Evolutionary conservation across 2,113 vertebrate genomes (phyloP), one percentile per base, ranked within the genome.

Genomic region (Bufo gargarizans): DNA sequence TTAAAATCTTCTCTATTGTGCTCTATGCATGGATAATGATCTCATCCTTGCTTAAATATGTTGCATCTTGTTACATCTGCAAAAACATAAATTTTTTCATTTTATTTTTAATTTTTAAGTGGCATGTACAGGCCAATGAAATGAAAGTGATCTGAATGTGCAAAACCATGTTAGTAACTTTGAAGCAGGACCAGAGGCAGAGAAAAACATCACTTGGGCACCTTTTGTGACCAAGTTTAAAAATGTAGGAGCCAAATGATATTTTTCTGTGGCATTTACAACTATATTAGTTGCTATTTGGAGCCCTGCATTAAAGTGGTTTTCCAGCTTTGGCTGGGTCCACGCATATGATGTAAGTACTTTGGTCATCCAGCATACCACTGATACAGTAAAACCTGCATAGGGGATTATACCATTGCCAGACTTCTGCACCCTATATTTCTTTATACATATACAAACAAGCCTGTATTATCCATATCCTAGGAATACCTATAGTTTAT

Each of bases 91-190:
- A 1, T 33, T 33, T 33, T 3, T 61, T 59, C 4, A 14, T 59
- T 0, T 59, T 10, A 0, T 12, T 59, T 10, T 10, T 12, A 4
- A 1, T 61, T 81, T 81, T 2, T 33, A 81, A 61, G 43, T 17
- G 78, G 22, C 14, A 61, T 61, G 78, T 81, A 45, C 78, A 61
- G 61, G 33, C 22, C 22, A 80, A 59, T 80, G 43, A 80, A 47
- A 43, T 53, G 45, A 22, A 56, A 56, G 77, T 79, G 20, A 79
- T 56, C 12, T 56, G 53, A 74, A 45, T 74, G 71, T 74, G 50
- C 3, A 79, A 80, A 43, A 43, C n/a, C 53, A 7, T 1, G 43
- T 33, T 43, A 80, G 4, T 43, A 7, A 13, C n/a, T 59, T 58
- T 43, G 59, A 43, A 9, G 14, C 14, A 74, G 43, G 20, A 19